Evolutionary conservation across 2,797 vertebrate species (phyloP), one percentile per base, ranked within the genome.

Genomic region (Esox masquinongy): DNA sequence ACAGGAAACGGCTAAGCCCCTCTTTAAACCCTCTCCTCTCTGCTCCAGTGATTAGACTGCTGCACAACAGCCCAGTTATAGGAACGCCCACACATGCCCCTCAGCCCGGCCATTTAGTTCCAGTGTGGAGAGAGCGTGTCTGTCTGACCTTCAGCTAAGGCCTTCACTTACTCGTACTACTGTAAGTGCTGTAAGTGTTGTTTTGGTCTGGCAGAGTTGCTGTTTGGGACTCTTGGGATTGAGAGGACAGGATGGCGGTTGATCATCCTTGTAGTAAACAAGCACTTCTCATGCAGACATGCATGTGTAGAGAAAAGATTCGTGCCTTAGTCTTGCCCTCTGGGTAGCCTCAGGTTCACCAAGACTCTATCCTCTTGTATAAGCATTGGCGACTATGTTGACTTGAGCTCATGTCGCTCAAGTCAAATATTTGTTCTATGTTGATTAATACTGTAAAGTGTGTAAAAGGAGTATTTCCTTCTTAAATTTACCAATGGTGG

Each of bases 181-280:
- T n/a, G 22, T n/a, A 15, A 47, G 7, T 9, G 6, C 68, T 24
- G 68, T 39, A 68, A 68, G 24, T 16, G 68, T 69, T 69, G 68
- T 47, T 69, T 47, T 47, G 11, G 68, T 69, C n/a, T 47, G 68
- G 39, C 68, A 69, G 68, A 24, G 43, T 36, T 15, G 39, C 68
- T 26, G 39, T 47, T 68, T n/a, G 29, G 39, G 66, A 68, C 66
- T 56, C 51, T 22, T 61, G 56, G 56, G 68, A 24, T 69, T 22
- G 68, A 61, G 56, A 69, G 56, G 56, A 47, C 19, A 69, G 39
- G 68, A 47, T 9, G 19, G 17, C 19, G 22, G 36, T 69, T 69
- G 11, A 47, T 36, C 34, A 9, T 34, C 66, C 34, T 68, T 70
- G 22, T 49, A 49, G 43, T 70, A 70, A 70, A 70, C 15, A 70